phyloP scores from a whole-genome alignment of 1,140 invertebrate genomes.

The Zaprionus nigranus region DNA sequence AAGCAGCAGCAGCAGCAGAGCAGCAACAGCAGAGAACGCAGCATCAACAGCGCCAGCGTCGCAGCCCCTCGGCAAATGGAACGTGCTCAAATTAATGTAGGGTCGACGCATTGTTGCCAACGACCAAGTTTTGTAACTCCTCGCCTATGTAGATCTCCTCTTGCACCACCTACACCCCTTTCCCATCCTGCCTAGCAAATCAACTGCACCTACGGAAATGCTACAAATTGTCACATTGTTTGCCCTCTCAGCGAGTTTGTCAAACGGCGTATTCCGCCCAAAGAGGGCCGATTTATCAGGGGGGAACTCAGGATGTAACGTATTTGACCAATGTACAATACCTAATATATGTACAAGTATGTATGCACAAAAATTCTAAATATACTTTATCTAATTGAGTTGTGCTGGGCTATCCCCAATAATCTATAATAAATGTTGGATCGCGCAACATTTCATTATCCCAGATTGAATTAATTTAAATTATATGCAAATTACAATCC shows the following conservation, averaged over 20 bases:
- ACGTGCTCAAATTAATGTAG: slow-evolving; percentile 79
- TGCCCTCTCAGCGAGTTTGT: slow-evolving; percentile 65
- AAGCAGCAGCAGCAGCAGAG: not conserved
- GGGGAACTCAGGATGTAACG: not conserved
- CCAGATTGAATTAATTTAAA: too few species aligned
- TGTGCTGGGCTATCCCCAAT: too few species aligned
- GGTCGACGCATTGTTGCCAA: slow-evolving; percentile 67
- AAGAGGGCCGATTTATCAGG: not conserved
- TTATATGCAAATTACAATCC: too few species aligned
- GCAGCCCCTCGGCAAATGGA: slow-evolving; percentile 65
- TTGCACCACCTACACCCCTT: too few species aligned
- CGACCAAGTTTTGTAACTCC: slow-evolving; percentile 52
- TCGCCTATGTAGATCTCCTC: not conserved
- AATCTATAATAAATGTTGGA: too few species aligned
- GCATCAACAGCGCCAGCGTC: slow-evolving; percentile 32
- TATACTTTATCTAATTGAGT: too few species aligned
- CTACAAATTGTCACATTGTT: slow-evolving; percentile 77
- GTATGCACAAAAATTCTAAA: too few species aligned
- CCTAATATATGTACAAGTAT: too few species aligned
- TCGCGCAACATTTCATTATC: too few species aligned
- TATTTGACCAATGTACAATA: too few species aligned
- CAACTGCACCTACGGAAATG: slow-evolving; percentile 4
- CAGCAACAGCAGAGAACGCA: slow-evolving; percentile 2
- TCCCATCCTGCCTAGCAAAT: not conserved
- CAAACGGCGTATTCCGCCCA: slow-evolving; percentile 37